Percentiles rank a stretch among this genome's conserved stretches.
phyloP scores from a whole-genome alignment of 2,888 invertebrate genomes.

The Trissolcus japonicus region DNA sequence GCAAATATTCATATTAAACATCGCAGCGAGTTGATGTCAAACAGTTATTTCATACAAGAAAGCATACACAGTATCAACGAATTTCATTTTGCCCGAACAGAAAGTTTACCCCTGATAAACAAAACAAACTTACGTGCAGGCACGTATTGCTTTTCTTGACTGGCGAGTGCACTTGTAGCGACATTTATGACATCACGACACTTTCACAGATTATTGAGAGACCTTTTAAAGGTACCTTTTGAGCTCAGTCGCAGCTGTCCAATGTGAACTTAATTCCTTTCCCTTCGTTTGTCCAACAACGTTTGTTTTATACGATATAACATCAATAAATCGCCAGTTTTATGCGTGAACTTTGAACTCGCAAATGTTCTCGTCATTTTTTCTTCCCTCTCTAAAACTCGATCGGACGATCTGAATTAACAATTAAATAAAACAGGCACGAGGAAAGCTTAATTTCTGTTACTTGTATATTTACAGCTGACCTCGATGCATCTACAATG shows the following conservation, averaged over 20 bases:
- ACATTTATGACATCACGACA: slow-evolving; percentile 52
- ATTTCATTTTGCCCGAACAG: slow-evolving; percentile 27
- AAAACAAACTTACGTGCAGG: slow-evolving; percentile 41
- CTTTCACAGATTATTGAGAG: slow-evolving; percentile 47
- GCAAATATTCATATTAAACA: slow-evolving; percentile 16
- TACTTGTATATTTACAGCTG: too few relatives aligned
- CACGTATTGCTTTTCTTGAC: slow-evolving; percentile 43
- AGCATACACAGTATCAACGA: slow-evolving; percentile 9
- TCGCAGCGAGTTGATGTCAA: slow-evolving; percentile 13
- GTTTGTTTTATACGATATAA: slow-evolving; percentile 21
- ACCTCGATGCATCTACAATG: slow-evolving; percentile 2
- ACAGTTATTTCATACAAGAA: slow-evolving; percentile 17
- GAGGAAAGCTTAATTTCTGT: too few relatives aligned
- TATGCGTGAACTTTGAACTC: slow-evolving; percentile 10
- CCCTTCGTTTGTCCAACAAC: slow-evolving; percentile 29
- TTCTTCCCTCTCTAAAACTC: too few relatives aligned
- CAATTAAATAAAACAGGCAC: too few relatives aligned
- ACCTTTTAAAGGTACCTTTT: slow-evolving; percentile 51
- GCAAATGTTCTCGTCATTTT: background rate
- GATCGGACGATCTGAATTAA: background rate
- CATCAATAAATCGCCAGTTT: slow-evolving; percentile 27
- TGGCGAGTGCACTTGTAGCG: slow-evolving; percentile 43
- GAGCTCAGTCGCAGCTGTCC: slow-evolving; percentile 37
- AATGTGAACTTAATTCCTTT: slow-evolving; percentile 31
- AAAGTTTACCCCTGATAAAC: slow-evolving; percentile 45